Evolutionary conservation across 2,113 vertebrate genomes (phyloP).

Genomic region (Tyrannus savana): DNA sequence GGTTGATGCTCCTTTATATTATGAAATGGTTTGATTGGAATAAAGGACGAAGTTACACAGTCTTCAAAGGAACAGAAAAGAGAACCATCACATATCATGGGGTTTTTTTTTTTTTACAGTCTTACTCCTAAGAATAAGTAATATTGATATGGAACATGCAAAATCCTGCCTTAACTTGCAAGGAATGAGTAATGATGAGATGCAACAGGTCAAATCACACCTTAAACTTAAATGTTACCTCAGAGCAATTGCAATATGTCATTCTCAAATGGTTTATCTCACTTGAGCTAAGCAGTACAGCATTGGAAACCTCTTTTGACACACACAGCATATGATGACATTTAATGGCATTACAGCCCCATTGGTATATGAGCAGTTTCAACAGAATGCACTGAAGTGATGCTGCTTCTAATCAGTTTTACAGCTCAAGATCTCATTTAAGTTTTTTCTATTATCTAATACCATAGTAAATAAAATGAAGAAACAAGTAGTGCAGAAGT

Average conservation of each 20-base stretch:
- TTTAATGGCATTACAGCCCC: not conserved
- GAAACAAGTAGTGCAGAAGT: not conserved
- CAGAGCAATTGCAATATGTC: not conserved
- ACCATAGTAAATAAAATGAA: not conserved
- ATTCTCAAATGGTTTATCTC: not conserved
- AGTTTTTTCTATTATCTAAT: not conserved
- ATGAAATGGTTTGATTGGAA: slow-evolving; percentile 93
- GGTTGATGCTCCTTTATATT: slow-evolving; percentile 80
- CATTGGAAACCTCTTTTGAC: not conserved
- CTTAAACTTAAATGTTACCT: not conserved
- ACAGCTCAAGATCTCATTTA: not conserved
- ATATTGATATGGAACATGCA: not conserved
- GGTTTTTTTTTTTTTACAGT: not conserved
- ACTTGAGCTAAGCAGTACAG: not conserved
- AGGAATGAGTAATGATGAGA: not conserved
- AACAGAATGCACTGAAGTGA: not conserved
- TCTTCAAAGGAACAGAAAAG: slow-evolving; percentile 81
- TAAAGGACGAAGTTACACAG: slow-evolving; percentile 93
- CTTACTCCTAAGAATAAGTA: not conserved
- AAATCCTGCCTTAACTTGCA: not conserved
- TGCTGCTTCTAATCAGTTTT: slow-evolving; percentile 5
- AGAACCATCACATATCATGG: slow-evolving; percentile 8
- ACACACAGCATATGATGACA: not conserved
- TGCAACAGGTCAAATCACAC: not conserved
- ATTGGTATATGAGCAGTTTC: not conserved